Evolutionary conservation across 2,797 vertebrate genomes (phyloP).

Genomic region (Tiaroga cobitis): DNA sequence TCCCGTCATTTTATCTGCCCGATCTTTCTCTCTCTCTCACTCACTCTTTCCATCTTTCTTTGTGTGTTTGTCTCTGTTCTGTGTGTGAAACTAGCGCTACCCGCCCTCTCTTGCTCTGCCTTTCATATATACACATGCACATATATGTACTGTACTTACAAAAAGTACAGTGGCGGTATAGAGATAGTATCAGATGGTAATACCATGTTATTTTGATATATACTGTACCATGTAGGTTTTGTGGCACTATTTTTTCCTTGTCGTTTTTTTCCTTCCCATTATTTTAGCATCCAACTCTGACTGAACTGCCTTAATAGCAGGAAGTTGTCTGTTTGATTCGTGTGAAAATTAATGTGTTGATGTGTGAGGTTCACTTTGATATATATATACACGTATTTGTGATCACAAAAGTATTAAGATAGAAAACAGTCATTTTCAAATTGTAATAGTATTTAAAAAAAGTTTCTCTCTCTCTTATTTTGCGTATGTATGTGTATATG

Average conservation of each 20-base stretch:
- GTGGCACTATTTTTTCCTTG: not conserved
- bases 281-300: not conserved
- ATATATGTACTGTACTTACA: conserved; percentile 6
- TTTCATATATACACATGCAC: conserved; percentile 27
- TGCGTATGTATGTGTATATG: too few relatives aligned
- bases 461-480: too few relatives aligned
- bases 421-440: not conserved
- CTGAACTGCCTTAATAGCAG: too few relatives aligned
- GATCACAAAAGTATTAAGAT: too few relatives aligned
- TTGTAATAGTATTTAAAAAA: not conserved
- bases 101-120: not conserved
- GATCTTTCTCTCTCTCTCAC: conserved; percentile 33
- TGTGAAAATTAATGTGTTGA: not conserved
- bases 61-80: conserved; percentile 19
- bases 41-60: conserved; percentile 17
- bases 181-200: not conserved
- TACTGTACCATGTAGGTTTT: not conserved
- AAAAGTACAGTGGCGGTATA: conserved; percentile 16
- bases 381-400: too few relatives aligned
- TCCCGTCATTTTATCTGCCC: conserved; percentile 62
- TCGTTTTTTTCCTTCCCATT: not conserved
- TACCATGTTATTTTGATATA: not conserved
- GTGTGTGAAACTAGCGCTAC: conserved; percentile 2
- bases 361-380: too few relatives aligned
- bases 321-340: not conserved